phyloP scores from a whole-genome alignment of 2,113 vertebrate species.

The Myxocyprinus asiaticus region DNA sequence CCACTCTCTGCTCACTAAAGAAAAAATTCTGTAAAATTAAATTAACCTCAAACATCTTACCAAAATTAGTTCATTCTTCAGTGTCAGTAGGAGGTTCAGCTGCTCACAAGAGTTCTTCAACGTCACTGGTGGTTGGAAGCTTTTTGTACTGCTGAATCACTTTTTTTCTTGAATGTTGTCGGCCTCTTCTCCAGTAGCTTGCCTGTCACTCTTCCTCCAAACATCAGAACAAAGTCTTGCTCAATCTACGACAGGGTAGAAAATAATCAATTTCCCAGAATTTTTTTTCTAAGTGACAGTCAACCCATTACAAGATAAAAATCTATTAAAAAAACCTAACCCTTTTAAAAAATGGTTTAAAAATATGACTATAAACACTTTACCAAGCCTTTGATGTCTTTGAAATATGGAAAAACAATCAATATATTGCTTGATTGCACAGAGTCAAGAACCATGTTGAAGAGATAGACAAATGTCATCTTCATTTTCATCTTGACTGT shows the following conservation, averaged over 20 bases:
- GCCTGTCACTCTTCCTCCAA: constrained; percentile 42
- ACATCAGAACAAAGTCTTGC: constrained; percentile 49
- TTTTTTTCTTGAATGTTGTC: constrained; percentile 44
- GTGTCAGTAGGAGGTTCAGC: too few species aligned
- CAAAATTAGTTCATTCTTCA: too few species aligned
- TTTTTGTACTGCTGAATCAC: constrained; percentile 38
- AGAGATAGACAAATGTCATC: background rate
- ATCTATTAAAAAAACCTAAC: background rate
- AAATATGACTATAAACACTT: background rate
- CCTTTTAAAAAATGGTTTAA: background rate
- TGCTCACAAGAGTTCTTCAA: too few species aligned
- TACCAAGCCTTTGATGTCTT: constrained; percentile 20
- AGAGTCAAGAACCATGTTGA: constrained; percentile 13
- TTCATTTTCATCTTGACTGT: background rate
- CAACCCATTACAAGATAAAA: background rate
- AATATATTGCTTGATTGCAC: background rate
- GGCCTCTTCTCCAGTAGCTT: constrained; percentile 50
- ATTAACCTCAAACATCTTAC: background rate
- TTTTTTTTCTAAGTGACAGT: background rate
- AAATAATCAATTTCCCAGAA: background rate
- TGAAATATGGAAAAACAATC: background rate
- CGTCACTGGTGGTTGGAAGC: constrained; percentile 4
- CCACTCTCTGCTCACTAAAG: too few species aligned
- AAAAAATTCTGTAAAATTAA: background rate
- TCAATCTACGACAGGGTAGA: constrained; percentile 40